Conservation (phyloP, 2,797 vertebrate genomes). For the Pogonophryne albipinna region DNA sequence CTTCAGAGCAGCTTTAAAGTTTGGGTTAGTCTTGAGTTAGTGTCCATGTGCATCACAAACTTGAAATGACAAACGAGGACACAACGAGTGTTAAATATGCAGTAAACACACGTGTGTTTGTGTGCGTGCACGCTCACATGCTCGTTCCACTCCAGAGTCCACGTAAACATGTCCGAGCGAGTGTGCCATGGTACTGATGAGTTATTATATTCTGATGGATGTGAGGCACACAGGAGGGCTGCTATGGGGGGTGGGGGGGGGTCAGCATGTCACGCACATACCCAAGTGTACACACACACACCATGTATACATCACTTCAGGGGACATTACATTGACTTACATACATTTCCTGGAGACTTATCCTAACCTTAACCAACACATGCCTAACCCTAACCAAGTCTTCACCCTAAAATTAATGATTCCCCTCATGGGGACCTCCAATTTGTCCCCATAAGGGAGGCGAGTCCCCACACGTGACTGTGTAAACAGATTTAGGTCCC, state of each 20-base stretch:
- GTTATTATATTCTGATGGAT: conserved; percentile 52
- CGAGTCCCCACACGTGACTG: no score
- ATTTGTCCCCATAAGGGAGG: no score
- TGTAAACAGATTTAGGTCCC: no score
- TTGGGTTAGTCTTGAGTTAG: conserved; percentile 67
- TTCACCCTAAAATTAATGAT: no score
- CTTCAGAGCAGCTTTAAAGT: conserved; percentile 59
- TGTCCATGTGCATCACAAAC: conserved; percentile 56
- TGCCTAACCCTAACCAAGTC: no score
- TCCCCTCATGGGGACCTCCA: no score
- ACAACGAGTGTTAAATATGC: conserved; percentile 56
- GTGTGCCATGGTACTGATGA: conserved; percentile 45
- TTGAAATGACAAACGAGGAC: conserved; percentile 58
- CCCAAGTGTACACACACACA: no score
- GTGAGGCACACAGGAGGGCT: conserved; percentile 29
- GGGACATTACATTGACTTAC: no score
- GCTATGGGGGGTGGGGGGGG: not conserved
- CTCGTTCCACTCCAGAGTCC: conserved; percentile 22
- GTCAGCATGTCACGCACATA: conserved; percentile 19
- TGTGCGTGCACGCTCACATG: conserved; percentile 1
- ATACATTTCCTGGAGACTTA: no score
- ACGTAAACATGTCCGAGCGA: conserved; percentile 47
- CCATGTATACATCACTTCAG: no score
- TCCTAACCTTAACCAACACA: no score
- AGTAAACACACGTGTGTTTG: conserved; percentile 48